Conservation (phyloP, 2,888 invertebrate species). For the Chironomus tentans region DNA sequence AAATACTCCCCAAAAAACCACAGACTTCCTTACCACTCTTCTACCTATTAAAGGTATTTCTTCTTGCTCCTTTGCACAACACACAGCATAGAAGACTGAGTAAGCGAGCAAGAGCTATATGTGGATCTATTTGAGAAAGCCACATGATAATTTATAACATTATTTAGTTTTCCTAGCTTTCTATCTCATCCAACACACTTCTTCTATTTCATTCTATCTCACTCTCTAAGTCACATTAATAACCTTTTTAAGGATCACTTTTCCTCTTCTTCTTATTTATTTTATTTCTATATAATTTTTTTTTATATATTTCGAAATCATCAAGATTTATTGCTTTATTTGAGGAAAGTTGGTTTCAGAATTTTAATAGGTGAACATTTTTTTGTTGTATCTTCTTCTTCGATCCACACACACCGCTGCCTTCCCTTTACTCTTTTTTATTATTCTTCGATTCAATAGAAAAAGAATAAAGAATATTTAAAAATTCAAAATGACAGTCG, state of each 20-base stretch:
- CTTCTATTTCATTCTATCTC: background rate
- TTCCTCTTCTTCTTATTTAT: background rate
- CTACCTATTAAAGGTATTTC: too few species aligned
- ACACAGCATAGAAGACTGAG: too few species aligned
- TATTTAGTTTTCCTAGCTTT: constrained; percentile 14
- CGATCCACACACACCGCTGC: too few species aligned
- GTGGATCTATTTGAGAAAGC: background rate
- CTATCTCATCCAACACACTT: background rate
- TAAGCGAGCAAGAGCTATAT: too few species aligned
- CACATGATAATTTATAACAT: constrained; percentile 26
- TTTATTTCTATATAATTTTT: background rate
- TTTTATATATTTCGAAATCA: background rate
- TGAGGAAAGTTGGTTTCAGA: constrained; percentile 5
- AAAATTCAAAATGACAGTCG: background rate
- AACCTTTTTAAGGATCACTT: constrained; percentile 26
- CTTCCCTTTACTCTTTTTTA: too few species aligned
- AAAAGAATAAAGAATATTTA: background rate
- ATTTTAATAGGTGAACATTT: background rate
- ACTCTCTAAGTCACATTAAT: constrained; percentile 10
- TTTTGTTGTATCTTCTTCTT: background rate
- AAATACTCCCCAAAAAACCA: too few species aligned
- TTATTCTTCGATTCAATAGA: too few species aligned
- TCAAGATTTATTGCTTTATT: constrained; percentile 27
- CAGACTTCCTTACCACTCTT: too few species aligned
- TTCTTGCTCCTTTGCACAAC: too few species aligned